Evolutionary conservation across 2,888 invertebrate species (phyloP).

Genomic region (Rambutsinella grinnellia): DNA sequence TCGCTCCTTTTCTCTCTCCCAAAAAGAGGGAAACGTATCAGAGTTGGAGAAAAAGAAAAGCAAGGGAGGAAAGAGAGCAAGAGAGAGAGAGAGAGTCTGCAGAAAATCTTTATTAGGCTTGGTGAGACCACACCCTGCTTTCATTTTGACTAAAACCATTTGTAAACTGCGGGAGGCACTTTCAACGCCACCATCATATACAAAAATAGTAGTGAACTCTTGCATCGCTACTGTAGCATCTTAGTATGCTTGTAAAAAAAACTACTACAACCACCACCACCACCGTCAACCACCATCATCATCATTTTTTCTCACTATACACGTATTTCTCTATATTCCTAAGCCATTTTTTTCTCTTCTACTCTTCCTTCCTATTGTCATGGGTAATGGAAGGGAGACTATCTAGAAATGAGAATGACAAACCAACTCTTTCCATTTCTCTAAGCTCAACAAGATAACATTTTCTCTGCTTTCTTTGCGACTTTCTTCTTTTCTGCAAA

Average conservation of each 20-base stretch:
- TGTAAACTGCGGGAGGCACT: constrained; percentile 63
- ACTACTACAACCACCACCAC: neutral
- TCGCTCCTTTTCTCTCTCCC: neutral
- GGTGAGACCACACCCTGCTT: constrained; percentile 62
- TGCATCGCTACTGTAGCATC: no score
- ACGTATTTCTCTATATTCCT: constrained; percentile 9
- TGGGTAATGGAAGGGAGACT: neutral
- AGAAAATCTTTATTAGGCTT: constrained; percentile 59
- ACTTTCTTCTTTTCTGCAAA: no score
- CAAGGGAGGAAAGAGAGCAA: constrained; percentile 20
- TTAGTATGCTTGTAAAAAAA: neutral
- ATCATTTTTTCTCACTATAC: constrained; percentile 26
- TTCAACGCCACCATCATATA: constrained; percentile 44
- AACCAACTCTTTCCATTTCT: no score
- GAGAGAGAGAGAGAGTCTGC: constrained; percentile 38
- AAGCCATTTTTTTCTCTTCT: constrained; percentile 1
- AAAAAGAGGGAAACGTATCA: neutral
- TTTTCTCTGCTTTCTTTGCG: neutral
- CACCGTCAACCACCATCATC: constrained; percentile 9
- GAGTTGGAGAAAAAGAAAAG: constrained; percentile 4
- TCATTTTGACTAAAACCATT: constrained; percentile 63
- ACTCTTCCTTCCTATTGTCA: constrained; percentile 27
- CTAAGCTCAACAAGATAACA: neutral
- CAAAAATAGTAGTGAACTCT: constrained; percentile 8
- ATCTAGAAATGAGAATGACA: neutral